Evolutionary conservation across 1,140 invertebrate genomes (phyloP).

Genomic region (Diploscapter pachys): DNA sequence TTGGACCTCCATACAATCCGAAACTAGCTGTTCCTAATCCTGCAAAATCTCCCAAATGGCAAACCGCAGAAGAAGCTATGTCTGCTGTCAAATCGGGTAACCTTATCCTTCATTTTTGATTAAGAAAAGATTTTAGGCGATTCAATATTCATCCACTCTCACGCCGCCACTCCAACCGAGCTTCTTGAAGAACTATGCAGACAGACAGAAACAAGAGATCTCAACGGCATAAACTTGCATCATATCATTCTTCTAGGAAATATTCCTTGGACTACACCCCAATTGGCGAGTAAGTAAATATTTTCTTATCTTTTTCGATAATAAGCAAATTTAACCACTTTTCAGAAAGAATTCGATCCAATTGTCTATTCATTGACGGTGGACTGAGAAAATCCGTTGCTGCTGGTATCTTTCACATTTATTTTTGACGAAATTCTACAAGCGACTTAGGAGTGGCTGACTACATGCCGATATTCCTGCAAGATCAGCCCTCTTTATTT

Average conservation of each 20-base stretch:
- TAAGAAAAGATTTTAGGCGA: constrained; percentile 9
- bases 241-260: constrained; percentile 37
- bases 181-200: constrained; percentile 30
- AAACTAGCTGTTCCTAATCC: background rate
- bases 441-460: constrained; percentile 68
- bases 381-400: constrained; percentile 36
- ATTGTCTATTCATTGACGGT: constrained; percentile 41
- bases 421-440: background rate
- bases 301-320: constrained; percentile 10
- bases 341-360: constrained; percentile 44
- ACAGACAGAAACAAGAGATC: constrained; percentile 12
- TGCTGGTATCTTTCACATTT: constrained; percentile 4
- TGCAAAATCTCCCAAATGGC: constrained; percentile 10
- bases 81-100: constrained; percentile 20
- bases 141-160: constrained; percentile 23
- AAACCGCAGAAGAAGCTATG: constrained; percentile 18
- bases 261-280: constrained; percentile 19
- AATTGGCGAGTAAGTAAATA: constrained; percentile 27
- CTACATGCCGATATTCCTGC: constrained; percentile 82
- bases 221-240: constrained; percentile 32
- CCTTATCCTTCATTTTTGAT: background rate
- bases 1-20: no score
- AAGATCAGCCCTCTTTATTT: constrained; percentile 84
- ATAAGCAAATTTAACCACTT: constrained; percentile 3
- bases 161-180: constrained; percentile 32